Evolutionary conservation across 2,888 invertebrate species (phyloP).

Genomic region (Leucoma salicis): DNA sequence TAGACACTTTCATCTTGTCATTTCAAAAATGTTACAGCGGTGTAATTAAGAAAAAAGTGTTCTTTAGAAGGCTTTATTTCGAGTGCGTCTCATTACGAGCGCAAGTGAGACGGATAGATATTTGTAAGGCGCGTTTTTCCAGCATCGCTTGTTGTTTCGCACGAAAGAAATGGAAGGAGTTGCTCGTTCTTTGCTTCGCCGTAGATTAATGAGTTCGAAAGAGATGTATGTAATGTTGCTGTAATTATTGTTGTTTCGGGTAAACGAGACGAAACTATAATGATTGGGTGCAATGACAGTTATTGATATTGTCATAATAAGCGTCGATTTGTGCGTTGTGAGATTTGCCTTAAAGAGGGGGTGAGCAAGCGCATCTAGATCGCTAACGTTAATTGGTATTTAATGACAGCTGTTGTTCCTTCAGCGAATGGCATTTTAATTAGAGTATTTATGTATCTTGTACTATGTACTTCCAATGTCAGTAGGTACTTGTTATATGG

Average conservation of each 20-base stretch:
- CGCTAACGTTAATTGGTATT: constrained; percentile 69
- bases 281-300: constrained; percentile 75
- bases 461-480: too few relatives aligned
- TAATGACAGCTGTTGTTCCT: constrained; percentile 53
- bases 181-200: constrained; percentile 51
- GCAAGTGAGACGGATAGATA: constrained; percentile 53
- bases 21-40: constrained; percentile 52
- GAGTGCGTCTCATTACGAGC: constrained; percentile 36
- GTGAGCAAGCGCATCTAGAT: constrained; percentile 51
- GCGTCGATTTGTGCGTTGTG: constrained; percentile 55
- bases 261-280: constrained; percentile 76
- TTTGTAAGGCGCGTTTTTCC: constrained; percentile 36
- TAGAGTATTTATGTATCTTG: constrained; percentile 44
- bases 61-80: constrained; percentile 55
- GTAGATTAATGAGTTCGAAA: constrained; percentile 73
- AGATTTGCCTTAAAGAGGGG: constrained; percentile 51
- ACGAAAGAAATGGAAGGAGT: constrained; percentile 71
- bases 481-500: too few relatives aligned
- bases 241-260: constrained; percentile 72
- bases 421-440: constrained; percentile 25
- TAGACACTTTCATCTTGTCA: constrained; percentile 57
- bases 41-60: constrained; percentile 52
- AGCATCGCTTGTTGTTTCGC: constrained; percentile 49
- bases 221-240: constrained; percentile 68
- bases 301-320: constrained; percentile 75